Percentiles rank a stretch among this genome's conserved stretches.
These are phyloP conservation scores for Ylistrum balloti DNA, from an alignment of 1,140 invertebrate genomes.

Conservation along the genomic window DNA sequence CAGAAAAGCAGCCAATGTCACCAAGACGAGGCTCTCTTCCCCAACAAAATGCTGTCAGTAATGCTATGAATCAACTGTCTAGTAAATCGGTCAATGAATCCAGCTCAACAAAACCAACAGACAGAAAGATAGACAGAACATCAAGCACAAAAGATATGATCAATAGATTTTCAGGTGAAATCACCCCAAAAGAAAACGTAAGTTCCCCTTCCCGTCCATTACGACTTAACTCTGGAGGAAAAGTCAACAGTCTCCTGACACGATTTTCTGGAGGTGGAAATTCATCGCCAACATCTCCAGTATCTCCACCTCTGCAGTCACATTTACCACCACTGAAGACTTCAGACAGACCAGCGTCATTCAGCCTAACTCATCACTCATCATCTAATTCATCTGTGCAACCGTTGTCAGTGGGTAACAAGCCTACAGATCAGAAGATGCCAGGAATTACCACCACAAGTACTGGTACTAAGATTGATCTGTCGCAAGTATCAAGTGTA, in stretches of 20 bases:
- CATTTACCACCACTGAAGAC: neutral
- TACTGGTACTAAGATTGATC: neutral
- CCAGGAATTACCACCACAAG: neutral
- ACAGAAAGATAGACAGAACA: neutral
- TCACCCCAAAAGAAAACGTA: neutral
- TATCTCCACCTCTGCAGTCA: neutral
- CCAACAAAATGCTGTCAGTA: neutral
- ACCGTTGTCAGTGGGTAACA: neutral
- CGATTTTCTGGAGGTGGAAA: neutral
- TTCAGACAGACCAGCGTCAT: neutral
- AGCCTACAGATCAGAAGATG: neutral
- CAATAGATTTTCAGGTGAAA: neutral
- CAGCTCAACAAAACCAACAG: neutral
- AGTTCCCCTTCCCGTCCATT: neutral
- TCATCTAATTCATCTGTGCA: neutral
- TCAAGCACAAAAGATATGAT: neutral
- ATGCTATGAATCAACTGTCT: neutral
- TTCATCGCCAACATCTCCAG: neutral
- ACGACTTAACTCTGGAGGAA: neutral
- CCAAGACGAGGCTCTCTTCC: neutral
- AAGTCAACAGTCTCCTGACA: neutral
- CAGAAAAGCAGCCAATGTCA: neutral
- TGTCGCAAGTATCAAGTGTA: neutral
- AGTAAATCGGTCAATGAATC: neutral
- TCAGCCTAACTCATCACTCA: neutral